Percentiles rank a stretch among this genome's conserved stretches.
These are phyloP conservation scores for Lathamus discolor DNA, from an alignment of 2,113 vertebrate species.

Conservation along the genomic window DNA sequence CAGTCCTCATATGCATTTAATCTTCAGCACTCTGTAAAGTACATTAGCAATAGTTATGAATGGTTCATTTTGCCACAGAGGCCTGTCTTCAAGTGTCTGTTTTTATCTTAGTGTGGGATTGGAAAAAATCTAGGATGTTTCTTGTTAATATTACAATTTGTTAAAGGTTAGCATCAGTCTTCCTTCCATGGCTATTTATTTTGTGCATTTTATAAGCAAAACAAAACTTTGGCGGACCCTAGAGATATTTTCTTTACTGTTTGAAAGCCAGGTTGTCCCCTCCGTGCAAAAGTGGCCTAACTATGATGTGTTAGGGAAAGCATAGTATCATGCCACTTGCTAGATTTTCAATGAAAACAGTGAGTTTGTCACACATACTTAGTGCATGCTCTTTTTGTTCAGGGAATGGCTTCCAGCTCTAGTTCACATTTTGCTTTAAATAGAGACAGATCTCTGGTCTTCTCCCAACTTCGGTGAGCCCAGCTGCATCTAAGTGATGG, in stretches of 20 bases:
- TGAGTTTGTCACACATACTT: background rate
- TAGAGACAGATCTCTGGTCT: background rate
- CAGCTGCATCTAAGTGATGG: background rate
- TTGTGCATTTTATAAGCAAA: background rate
- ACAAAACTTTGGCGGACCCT: background rate
- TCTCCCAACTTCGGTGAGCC: background rate
- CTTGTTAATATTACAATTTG: background rate
- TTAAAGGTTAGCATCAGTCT: background rate
- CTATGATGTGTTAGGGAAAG: background rate
- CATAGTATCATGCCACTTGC: background rate
- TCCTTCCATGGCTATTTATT: background rate
- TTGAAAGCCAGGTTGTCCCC: background rate
- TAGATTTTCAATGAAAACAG: background rate
- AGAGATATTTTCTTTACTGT: background rate
- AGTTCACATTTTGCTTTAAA: background rate
- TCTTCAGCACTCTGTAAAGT: background rate
- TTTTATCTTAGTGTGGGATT: background rate
- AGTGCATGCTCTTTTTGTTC: background rate
- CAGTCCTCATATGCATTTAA: background rate
- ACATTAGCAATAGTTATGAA: background rate
- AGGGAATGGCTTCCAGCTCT: background rate
- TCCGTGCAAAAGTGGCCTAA: fast-evolving
- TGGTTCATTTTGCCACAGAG: background rate
- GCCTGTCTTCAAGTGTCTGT: background rate
- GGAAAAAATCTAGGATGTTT: background rate